Evolutionary conservation across 2,888 invertebrate genomes (phyloP), one percentile per base, ranked within the genome.

Genomic region (Amaurobius ferox): DNA sequence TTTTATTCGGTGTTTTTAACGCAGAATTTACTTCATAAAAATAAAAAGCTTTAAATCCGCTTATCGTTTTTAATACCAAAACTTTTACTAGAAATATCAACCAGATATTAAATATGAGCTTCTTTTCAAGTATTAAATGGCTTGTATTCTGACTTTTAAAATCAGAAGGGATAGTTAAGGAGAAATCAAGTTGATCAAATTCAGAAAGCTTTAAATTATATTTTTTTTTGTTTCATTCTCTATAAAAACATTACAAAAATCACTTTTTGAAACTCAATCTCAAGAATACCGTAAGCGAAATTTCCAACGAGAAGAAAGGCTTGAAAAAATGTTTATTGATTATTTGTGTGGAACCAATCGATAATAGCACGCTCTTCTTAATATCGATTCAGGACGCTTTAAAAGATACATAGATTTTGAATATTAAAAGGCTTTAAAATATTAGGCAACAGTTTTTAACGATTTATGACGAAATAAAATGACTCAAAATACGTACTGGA

Each of bases 161-260:
- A n/a, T n/a, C n/a, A n/a, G n/a, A n/a, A n/a, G n/a, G n/a, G n/a
- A n/a, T n/a, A n/a, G n/a, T n/a, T n/a, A n/a, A n/a, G n/a, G n/a
- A n/a, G n/a, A n/a, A n/a, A n/a, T n/a, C n/a, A n/a, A n/a, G n/a
- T 77, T 68, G 55, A 44, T 61, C 13, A 68, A 77, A 77, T 68
- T 68, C 68, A 68, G 39, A 26, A 16, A 16, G 30, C 48, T 68
- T 48, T 32, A 32, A 77, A 40, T 48, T 68, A 67, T 44, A 13
- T 44, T 40, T 74, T 74, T 74, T 74, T 74, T 74, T 29, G 16
- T 74, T 44, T 66, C 39, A 26, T 26, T 44, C 40, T 30, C 39
- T 79, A 26, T 19, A 71, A 79, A 64, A 40, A 70, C 79, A 72
- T 72, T 72, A 79, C 35, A 62, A 26, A 48, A 72, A 79, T 79